Percentiles rank a stretch among this genome's conserved stretches.
These are phyloP conservation scores for Crossoptilon crossoptilon DNA, from an alignment of 2,797 vertebrate genomes.

Conservation along the genomic window DNA sequence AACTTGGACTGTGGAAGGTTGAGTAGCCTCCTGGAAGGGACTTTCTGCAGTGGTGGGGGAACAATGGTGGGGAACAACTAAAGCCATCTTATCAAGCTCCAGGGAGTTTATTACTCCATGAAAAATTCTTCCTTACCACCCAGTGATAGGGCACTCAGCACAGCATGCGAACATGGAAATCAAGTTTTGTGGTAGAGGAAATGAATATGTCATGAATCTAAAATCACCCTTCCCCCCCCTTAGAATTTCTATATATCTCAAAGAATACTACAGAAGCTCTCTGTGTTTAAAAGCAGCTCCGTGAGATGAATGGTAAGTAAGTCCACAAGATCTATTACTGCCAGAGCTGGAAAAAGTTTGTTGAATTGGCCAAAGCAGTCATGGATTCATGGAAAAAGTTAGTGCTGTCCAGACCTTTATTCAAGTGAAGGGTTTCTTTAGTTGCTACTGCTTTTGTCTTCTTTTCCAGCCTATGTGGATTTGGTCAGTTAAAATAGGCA, in stretches of 20 bases:
- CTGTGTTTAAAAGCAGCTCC: background rate
- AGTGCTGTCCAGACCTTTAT: background rate
- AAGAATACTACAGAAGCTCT: background rate
- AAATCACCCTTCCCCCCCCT: background rate
- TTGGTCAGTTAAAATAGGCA: conserved; percentile 33
- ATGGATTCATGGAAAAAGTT: background rate
- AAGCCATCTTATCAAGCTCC: background rate
- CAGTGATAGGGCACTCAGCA: background rate
- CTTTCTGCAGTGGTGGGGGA: background rate
- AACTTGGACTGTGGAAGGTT: background rate
- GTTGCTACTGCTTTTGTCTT: too few relatives aligned
- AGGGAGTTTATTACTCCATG: conserved; percentile 12
- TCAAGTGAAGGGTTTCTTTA: too few relatives aligned
- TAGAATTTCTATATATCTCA: background rate
- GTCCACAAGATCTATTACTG: background rate
- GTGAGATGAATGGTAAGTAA: background rate
- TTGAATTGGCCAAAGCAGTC: background rate
- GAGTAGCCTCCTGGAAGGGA: background rate
- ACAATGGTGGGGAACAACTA: background rate
- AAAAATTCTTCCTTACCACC: background rate
- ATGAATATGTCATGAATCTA: background rate
- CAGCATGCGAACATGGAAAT: background rate
- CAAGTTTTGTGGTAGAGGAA: background rate
- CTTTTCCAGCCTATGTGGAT: background rate
- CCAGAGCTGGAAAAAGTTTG: background rate